These are phyloP conservation scores for Panurus biarmicus DNA, from an alignment of 2,113 vertebrate species.

Conservation along the genomic window DNA sequence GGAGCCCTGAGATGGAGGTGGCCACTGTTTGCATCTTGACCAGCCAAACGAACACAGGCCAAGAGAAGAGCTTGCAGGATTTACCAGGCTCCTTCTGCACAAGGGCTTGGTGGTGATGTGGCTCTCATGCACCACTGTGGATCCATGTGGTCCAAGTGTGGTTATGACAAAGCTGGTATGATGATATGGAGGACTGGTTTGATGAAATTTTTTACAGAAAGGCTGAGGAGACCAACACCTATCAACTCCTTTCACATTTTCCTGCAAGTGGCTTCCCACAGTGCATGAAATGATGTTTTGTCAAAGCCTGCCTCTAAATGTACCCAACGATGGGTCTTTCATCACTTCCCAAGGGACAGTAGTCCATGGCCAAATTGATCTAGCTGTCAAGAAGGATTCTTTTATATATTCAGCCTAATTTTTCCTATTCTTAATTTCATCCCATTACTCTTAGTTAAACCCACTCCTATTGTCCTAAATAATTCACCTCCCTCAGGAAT, in stretches of 20 bases:
- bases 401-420: slow-evolving; percentile 11
- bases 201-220: background rate
- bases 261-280: background rate
- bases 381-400: background rate
- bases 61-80: background rate
- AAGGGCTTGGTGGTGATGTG: background rate
- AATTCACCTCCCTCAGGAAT: slow-evolving; percentile 48
- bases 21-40: background rate
- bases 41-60: fast-evolving
- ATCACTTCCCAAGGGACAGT: slow-evolving; percentile 5
- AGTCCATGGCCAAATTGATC: background rate
- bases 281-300: background rate
- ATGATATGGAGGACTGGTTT: background rate
- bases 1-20: fast-evolving
- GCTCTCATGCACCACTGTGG: fast-evolving
- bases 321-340: background rate
- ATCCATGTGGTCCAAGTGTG: background rate
- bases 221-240: background rate
- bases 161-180: background rate
- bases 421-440: slow-evolving; percentile 39
- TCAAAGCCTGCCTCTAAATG: background rate
- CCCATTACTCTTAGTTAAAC: slow-evolving; percentile 40
- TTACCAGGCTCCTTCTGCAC: background rate
- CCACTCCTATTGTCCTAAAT: slow-evolving; percentile 40
- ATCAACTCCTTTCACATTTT: background rate